Evolutionary conservation across 2,888 invertebrate species (phyloP), one percentile per base, ranked within the genome.

Genomic region (Creontiades dilutus): DNA sequence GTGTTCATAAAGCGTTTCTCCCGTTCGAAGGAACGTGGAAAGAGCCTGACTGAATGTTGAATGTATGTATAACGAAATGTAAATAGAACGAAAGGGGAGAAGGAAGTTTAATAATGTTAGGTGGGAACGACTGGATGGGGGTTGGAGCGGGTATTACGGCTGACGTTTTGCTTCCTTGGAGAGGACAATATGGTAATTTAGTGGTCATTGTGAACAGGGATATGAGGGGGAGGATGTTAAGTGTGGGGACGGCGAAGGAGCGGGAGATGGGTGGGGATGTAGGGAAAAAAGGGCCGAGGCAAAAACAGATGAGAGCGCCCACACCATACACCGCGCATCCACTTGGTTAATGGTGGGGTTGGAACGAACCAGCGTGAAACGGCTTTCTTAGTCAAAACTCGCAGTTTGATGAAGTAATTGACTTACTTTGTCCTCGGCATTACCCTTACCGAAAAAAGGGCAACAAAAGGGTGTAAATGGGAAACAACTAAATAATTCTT

Each of bases 111-210:
- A 68, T 68, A 23, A 68, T 68, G 68, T 68, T 68, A 68, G 68
- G 68, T 68, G 68, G 27, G 27, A 68, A 68, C 5, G 68, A 68
- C 19, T 27, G 23, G 68, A 23, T 68, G 68, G 68, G 61, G 68
- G 68, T 27, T 68, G 68, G 23, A 68, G 68, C 23, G 68, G n/a
- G 27, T 5, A 68, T 68, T 68, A 68, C 23, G 23, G 68, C 68
- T 68, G 68, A 23, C 78, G 28, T 37, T 78, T 78, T 46, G 14
- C 78, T 47, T 47, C 14, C 47, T 78, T 37, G 37, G n/a, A 78
- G 19, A 46, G 78, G 78, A 78, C 78, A 78, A 78, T 78, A 78
- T 78, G 78, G 78, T 78, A 78, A 78, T 78, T 78, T 78, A 47
- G 78, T 47, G 78, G 78, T 78, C 78, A 78, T 78, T 68, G 68